Evolutionary conservation across 1,140 invertebrate genomes (phyloP), one percentile per base, ranked within the genome.

Genomic region (Drosophila asahinai): DNA sequence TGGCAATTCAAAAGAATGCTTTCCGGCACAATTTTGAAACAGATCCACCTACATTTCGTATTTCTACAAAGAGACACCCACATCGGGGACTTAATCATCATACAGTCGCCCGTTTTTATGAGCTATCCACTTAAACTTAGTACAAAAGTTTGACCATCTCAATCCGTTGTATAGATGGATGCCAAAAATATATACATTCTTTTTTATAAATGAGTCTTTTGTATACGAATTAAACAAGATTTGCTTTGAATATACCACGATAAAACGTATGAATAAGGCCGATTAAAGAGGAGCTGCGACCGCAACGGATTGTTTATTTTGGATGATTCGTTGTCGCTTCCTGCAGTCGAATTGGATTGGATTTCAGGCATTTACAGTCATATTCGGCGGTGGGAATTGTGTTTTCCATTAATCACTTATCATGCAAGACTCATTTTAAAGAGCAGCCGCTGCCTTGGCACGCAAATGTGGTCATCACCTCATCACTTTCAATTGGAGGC

Each of bases 211-310:
- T 84, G 74, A 80, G 51, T 66, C 81, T 79, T 76, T 89, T 89
- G 84, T 89, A 52, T 33, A 54, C 74, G 70, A 76, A 89, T 89
- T 90, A 87, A 90, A 76, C 63, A 89, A 84, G 62, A 81, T 63
- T 66, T 65, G 55, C 54, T 64, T 73, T 86, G 84, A 89, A 80
- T 86, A 52, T 80, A 74, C 77, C 81, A 80, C 72, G 62, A 84
- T 89, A 81, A 83, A 70, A 74, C 63, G 62, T 72, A 61, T 82
- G 70, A 86, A 80, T 76, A 49, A 65, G 63, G 49, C 54, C 58
- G 76, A 80, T 77, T 71, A 67, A 82, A 76, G 75, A 57, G 22
- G 70, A 51, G 60, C 59, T 70, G 54, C 51, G 65, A 51, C 30
- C 48, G 76, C 84, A 87, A 83, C 72, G 83, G 84, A 87, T 87